A percentile compares a stretch with the other conserved stretches of the same genome.
Evolutionary conservation across 2,888 invertebrate species (phyloP).

Genomic region (Agrilus biguttatus): DNA sequence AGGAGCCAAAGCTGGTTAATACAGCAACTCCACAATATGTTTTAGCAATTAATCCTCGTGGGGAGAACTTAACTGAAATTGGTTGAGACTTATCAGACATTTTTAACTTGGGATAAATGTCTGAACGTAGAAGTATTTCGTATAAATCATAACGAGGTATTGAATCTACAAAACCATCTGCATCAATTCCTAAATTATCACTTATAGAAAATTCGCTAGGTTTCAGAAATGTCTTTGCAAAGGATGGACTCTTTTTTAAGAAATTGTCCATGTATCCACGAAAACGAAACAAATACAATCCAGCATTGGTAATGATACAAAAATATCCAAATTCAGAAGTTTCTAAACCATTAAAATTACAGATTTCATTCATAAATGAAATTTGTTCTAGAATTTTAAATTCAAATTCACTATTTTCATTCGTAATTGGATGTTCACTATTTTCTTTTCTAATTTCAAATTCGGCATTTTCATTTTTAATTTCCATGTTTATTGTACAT

Average conservation of each 20-base stretch:
- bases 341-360: constrained; percentile 6
- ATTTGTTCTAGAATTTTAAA: neutral
- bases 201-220: constrained; percentile 14
- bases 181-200: constrained; percentile 17
- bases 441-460: too few species aligned
- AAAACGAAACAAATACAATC: constrained; percentile 21
- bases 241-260: constrained; percentile 8
- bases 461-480: too few species aligned
- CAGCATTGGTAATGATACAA: constrained; percentile 18
- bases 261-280: constrained; percentile 16
- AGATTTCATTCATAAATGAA: too few species aligned
- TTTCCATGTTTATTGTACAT: too few species aligned
- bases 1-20: constrained; percentile 19
- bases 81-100: constrained; percentile 12
- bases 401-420: too few species aligned
- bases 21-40: constrained; percentile 18
- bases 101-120: constrained; percentile 17
- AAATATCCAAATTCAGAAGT: constrained; percentile 22
- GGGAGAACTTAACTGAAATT: constrained; percentile 21
- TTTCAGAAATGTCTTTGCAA: constrained; percentile 16
- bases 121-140: constrained; percentile 17
- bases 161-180: constrained; percentile 16
- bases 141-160: constrained; percentile 17
- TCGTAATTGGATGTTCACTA: too few species aligned
- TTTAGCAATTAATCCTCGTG: constrained; percentile 16